Conservation (phyloP, 2,113 vertebrate species). For the Propithecus coquereli region DNA sequence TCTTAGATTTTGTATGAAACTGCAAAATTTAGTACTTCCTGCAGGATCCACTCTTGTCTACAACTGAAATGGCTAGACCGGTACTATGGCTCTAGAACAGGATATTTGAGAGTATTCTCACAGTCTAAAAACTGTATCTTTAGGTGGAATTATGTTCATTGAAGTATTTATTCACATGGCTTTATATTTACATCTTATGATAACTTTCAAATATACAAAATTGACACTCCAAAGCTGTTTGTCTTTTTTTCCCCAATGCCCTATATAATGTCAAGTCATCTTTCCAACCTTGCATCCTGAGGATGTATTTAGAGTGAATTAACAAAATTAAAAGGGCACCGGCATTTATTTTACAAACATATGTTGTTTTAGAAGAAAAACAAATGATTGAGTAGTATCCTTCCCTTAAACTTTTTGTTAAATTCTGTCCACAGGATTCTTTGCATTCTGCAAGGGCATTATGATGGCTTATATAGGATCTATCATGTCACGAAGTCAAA, state of each 20-base stretch:
- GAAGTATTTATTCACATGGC: background rate
- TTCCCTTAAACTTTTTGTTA: background rate
- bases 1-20: background rate
- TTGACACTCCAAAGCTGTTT: background rate
- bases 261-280: background rate
- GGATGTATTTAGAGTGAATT: background rate
- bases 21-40: background rate
- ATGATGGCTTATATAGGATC: background rate
- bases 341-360: background rate
- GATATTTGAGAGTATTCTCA: background rate
- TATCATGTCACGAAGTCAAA: background rate
- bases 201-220: background rate
- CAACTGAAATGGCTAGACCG: background rate
- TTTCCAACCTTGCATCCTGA: background rate
- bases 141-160: background rate
- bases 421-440: background rate
- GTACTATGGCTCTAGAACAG: background rate
- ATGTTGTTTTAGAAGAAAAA: background rate
- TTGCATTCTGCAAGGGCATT: background rate
- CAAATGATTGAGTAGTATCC: background rate
- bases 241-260: background rate
- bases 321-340: background rate
- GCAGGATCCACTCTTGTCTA: background rate
- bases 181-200: background rate
- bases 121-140: background rate